These are phyloP conservation scores for Galbula dea DNA, from an alignment of 2,113 vertebrate genomes.

Conservation along the genomic window DNA sequence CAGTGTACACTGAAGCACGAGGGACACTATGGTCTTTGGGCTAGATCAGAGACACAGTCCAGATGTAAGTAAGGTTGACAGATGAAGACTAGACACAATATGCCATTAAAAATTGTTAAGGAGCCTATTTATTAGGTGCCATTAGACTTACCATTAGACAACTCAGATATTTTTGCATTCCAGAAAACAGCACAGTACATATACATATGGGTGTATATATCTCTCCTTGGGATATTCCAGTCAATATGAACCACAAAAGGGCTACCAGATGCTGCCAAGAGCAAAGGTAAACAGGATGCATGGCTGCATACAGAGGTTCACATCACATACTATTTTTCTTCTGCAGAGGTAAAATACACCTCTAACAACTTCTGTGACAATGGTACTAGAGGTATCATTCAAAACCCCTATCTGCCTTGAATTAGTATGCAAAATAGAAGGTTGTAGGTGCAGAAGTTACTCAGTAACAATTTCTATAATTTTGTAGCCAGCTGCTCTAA, in stretches of 20 bases:
- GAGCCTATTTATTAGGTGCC: neutral
- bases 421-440: neutral
- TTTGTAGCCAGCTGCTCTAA: neutral
- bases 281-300: neutral
- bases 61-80: neutral
- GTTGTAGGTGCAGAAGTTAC: neutral
- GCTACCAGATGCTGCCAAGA: neutral
- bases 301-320: neutral
- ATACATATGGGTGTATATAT: neutral
- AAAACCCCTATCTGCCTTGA: neutral
- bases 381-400: neutral
- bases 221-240: neutral
- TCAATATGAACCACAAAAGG: neutral
- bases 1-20: neutral
- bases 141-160: neutral
- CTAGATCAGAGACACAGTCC: neutral
- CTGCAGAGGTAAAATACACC: neutral
- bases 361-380: neutral
- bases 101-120: neutral
- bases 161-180: neutral
- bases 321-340: neutral
- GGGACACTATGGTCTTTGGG: neutral
- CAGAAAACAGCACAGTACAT: neutral
- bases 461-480: neutral
- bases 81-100: neutral